A percentile compares a stretch with the other conserved stretches of the same genome.
phyloP scores from a whole-genome alignment of 2,888 invertebrate genomes.

The Alviniconcha strummeri region DNA sequence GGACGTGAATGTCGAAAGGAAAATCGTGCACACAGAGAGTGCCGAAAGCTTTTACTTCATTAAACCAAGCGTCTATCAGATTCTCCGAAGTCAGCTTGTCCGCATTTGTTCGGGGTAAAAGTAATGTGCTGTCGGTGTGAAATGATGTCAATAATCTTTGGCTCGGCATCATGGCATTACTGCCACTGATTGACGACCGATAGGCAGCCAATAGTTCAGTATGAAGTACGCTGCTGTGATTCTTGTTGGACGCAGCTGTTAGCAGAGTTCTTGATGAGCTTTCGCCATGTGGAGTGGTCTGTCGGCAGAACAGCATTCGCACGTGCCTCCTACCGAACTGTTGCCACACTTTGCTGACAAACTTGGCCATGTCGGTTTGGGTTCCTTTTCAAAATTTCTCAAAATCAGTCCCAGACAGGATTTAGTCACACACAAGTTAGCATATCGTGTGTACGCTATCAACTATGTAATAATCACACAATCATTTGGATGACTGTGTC shows the following conservation, averaged over 20 bases:
- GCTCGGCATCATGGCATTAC: no score
- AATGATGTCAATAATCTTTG: neutral
- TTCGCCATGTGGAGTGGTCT: neutral
- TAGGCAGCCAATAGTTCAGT: no score
- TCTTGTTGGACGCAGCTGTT: neutral
- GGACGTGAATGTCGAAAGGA: constrained; percentile 26
- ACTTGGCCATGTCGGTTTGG: neutral
- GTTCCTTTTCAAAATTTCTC: neutral
- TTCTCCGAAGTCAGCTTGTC: constrained; percentile 3
- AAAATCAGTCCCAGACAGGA: neutral
- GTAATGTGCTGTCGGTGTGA: neutral
- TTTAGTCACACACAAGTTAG: neutral
- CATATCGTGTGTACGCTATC: neutral
- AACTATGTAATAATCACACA: neutral
- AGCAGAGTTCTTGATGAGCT: neutral
- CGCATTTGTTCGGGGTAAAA: neutral
- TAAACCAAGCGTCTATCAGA: constrained; percentile 28
- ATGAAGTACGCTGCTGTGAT: no score
- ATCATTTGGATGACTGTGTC: no score
- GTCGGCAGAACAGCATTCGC: neutral
- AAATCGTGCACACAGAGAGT: constrained; percentile 13
- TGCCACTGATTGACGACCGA: neutral
- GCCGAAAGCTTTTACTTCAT: constrained; percentile 22
- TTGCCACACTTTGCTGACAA: neutral
- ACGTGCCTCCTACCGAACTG: neutral